These are phyloP conservation scores for Sciurus vulgaris DNA, from an alignment of 2,797 vertebrate species.

Conservation along the genomic window DNA sequence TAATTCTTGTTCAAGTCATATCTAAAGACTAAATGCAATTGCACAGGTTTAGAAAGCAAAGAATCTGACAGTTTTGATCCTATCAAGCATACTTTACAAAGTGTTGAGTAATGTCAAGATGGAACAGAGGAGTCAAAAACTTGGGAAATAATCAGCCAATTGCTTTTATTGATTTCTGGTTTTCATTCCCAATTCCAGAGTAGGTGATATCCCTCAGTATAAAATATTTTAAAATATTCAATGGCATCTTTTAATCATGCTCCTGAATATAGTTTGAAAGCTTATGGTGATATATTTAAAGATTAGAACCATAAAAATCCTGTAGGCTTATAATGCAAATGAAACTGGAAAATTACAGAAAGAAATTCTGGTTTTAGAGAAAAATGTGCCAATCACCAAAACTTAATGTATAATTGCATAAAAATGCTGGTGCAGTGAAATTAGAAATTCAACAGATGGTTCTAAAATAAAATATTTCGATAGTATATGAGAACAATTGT, in stretches of 20 bases:
- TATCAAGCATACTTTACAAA: slow-evolving; percentile 32
- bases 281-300: slow-evolving; percentile 70
- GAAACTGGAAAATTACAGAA: slow-evolving; percentile 66
- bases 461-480: slow-evolving; percentile 68
- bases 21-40: not conserved
- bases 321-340: slow-evolving; percentile 67
- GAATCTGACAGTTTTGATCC: slow-evolving; percentile 40
- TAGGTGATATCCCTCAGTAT: not conserved
- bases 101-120: slow-evolving; percentile 35
- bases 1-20: slow-evolving; percentile 50
- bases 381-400: slow-evolving; percentile 75
- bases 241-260: slow-evolving; percentile 50
- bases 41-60: slow-evolving; percentile 47
- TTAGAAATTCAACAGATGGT: slow-evolving; percentile 75
- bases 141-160: not conserved
- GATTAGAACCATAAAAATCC: slow-evolving; percentile 61
- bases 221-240: slow-evolving; percentile 63
- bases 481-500: slow-evolving; percentile 66
- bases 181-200: slow-evolving; percentile 41
- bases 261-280: slow-evolving; percentile 66
- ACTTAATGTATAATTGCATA: slow-evolving; percentile 64
- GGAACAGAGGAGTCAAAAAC: not conserved
- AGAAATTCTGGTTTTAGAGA: slow-evolving; percentile 77
- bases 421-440: slow-evolving; percentile 74
- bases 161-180: not conserved